Conservation (phyloP, 2,888 invertebrate genomes). For the Dasysyrphus tricinctus region DNA sequence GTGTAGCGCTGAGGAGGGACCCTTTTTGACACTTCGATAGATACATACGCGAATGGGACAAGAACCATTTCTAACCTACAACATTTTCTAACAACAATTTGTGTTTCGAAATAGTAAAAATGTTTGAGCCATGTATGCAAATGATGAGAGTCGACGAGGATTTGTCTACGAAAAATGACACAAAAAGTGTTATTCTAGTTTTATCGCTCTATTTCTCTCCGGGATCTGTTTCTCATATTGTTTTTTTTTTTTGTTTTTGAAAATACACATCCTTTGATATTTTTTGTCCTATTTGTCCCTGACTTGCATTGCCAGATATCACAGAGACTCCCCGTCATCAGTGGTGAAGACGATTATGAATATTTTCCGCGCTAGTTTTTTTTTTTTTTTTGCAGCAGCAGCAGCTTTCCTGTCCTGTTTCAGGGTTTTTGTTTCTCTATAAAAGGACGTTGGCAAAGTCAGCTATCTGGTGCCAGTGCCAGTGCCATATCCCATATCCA, state of each 20-base stretch:
- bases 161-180: conserved; percentile 27
- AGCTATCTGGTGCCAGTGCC: conserved; percentile 40
- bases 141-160: conserved; percentile 46
- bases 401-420: conserved; percentile 29
- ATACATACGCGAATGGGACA: background rate
- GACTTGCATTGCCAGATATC: conserved; percentile 46
- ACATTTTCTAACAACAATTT: conserved; percentile 37
- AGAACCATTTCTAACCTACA: conserved; percentile 44
- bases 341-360: conserved; percentile 64
- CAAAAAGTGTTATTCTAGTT: conserved; percentile 62
- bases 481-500: conserved; percentile 31
- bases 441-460: conserved; percentile 16
- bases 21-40: conserved; percentile 53
- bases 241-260: conserved; percentile 1
- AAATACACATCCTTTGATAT: conserved; percentile 28
- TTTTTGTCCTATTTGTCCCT: conserved; percentile 21
- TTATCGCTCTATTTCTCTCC: conserved; percentile 65
- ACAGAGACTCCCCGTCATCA: conserved; percentile 22
- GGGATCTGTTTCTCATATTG: conserved; percentile 7
- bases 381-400: conserved; percentile 24
- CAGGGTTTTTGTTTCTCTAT: conserved; percentile 20
- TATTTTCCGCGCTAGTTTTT: conserved; percentile 63
- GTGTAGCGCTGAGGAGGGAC: conserved; percentile 25
- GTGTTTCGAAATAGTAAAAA: conserved; percentile 5
- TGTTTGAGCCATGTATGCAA: conserved; percentile 58